Evolutionary conservation across 2,888 invertebrate genomes (phyloP), one percentile per base, ranked within the genome.

Genomic region (Drosophila limbata): DNA sequence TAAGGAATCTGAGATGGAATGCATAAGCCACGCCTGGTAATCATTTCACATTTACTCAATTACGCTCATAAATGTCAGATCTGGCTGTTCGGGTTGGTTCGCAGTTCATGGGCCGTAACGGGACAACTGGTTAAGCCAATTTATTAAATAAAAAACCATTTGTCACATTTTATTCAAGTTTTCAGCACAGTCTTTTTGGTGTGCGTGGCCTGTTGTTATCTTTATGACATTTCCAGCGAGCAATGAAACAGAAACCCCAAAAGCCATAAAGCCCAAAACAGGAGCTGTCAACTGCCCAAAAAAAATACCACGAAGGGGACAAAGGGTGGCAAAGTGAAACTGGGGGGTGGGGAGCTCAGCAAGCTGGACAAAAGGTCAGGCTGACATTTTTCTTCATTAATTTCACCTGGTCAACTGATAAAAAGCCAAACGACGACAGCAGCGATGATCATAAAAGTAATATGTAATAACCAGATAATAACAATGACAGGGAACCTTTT

Each of bases 61-160:
- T 84, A 84, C 68, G 71, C 56, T 64, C 73, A 73, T 81, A 81
- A 81, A 67, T 75, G 85, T 73, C 85, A 73, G 69, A 45, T 47
- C 33, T 61, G 53, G 42, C 53, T 44, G 42, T 59, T 55, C 9
- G 67, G 68, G 11, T 51, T 35, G 51, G 48, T 15, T 64, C 50
- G 15, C 13, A n/a, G 59, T 44, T 63, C 68, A 69, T 59, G 61
- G 63, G 68, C 57, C 56, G 50, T 60, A 50, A 50, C 73, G 82
- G 67, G 84, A 57, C 78, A 84, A 69, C 84, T 71, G 84, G 84
- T 84, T 87, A 84, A 88, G 85, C 89, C 89, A 85, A 85, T 85
- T 85, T 88, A 85, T 85, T 89, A 88, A 89, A 89, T 81, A 77
- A 84, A 81, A 89, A 76, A 82, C 79, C 89, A 89, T 85, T 85